A percentile compares a stretch with the other conserved stretches of the same genome.
Evolutionary conservation across 2,113 vertebrate species (phyloP).

Genomic region (Symphodus melops): DNA sequence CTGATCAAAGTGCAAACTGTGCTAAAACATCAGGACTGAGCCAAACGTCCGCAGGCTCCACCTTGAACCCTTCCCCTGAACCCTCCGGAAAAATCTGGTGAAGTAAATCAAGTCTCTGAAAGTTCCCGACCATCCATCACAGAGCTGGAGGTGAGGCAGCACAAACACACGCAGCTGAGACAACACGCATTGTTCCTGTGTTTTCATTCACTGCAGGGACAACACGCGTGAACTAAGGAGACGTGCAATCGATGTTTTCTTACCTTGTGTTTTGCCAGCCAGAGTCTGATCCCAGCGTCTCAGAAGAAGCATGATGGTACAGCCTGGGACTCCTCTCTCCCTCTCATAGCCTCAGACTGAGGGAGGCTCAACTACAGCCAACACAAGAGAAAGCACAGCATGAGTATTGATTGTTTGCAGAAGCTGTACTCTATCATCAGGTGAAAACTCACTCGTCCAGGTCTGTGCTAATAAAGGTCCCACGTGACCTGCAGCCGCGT

Average conservation of each 20-base stretch:
- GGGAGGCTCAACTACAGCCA: constrained; percentile 71
- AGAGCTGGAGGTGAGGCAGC: constrained; percentile 31
- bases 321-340: constrained; percentile 81
- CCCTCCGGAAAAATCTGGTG: constrained; percentile 52
- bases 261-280: constrained; percentile 84
- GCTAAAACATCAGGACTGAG: constrained; percentile 65
- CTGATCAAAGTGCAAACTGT: constrained; percentile 62
- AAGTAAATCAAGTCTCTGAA: constrained; percentile 22
- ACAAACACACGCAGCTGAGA: constrained; percentile 21
- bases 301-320: constrained; percentile 86
- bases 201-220: constrained; percentile 10
- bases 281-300: constrained; percentile 82
- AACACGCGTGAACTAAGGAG: neutral
- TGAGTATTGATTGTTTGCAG: constrained; percentile 7
- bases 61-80: constrained; percentile 71
- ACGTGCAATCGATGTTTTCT: constrained; percentile 46
- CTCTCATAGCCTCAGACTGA: constrained; percentile 86
- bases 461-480: too few relatives aligned
- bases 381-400: constrained; percentile 21
- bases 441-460: neutral
- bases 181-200: constrained; percentile 32
- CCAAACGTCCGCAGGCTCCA: constrained; percentile 56
- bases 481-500: too few relatives aligned
- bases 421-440: neutral
- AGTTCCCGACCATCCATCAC: constrained; percentile 69